Base-by-base conservation (phyloP, 2,113 vertebrate genomes). In the Nematolebias whitei region DNA sequence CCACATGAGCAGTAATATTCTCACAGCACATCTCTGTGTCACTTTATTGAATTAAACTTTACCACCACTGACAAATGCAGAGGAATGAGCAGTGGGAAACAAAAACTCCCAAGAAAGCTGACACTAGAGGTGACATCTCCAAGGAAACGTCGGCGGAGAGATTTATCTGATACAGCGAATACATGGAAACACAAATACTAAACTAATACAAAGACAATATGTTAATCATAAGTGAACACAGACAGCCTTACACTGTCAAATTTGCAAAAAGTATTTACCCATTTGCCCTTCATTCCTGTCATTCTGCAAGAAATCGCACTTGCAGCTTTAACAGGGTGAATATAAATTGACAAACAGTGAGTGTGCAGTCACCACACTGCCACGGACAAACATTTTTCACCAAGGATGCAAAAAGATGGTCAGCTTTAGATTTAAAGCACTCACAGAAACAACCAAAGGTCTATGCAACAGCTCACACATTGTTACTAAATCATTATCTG, bases 41-140 rank as follows among this genome's bases (percentile, higher is more conserved):
- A 75, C 62, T 39, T 83, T 71, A 87, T 86, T 66, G 56, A 80
- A 85, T 88, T 68, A 78, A 78, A 74, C 22, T 62, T 81, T 72
- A 62, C 43, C 39, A 38, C 65, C 18, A 54, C 13, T 51, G 72
- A 74, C 60, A 38, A 62, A 24, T 49, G 49, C 35, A 44, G 49
- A 61, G 51, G 35, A 75, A 67, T 50, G 49, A 72, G 45, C 65
- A 57, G 67, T 64, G 70, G 76, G 74, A 76, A 69, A 60, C 10
- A 39, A 74, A n/a, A 71, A 0, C 40, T 65, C 26, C 53, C 52
- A 70, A 44, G 64, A 66, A 47, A 35, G 22, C 32, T 18, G 18
- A 70, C 24, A 65, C 57, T 12, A 24, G 8, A 41, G 20, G 32
- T 15, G 38, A 48, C 4, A n/a, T 78, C 67, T 72, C 55, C 19